Evolutionary conservation across 2,888 invertebrate genomes (phyloP), one percentile per base, ranked within the genome.

Genomic region (Archaeoteleia sp.): DNA sequence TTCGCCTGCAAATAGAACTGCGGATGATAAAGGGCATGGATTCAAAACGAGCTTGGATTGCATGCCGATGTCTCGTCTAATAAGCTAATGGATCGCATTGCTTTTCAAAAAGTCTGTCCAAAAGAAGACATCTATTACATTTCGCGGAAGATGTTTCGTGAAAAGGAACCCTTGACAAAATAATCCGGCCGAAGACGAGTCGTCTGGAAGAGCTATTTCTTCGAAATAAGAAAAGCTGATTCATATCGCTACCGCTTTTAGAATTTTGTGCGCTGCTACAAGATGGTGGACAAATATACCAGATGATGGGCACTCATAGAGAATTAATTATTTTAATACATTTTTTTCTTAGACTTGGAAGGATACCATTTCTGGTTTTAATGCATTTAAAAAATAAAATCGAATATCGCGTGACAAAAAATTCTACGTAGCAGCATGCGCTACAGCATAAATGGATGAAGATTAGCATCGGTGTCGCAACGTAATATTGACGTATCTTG

Each of bases 71-170:
- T 8, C 34, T 35, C 62, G 25, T 55, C 29, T 68, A 68, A 68
- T 68, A 68, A 68, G 68, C 68, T 68, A 68, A 68, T 68, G 68
- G 68, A 63, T 55, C 23, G 37, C 46, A 15, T 17, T 32, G 58
- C 63, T 58, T 63, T 68, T 57, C 30, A 54, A 25, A 60, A 58
- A 51, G 49, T 45, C 27, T 12, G 27, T 25, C 35, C 17, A 27
- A 48, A 45, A 14, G 40, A 53, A 54, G 63, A 60, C 58, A 49
- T 63, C 51, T 48, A 63, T 54, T 48, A 54, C 42, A 45, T 23
- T 23, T 29, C 35, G 34, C 37, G 46, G 34, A 58, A 53, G 46
- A 55, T 25, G 55, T 30, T 32, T 7, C 17, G 39, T 34, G 13
- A 45, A 61, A 65, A 32, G 32, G 27, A 57, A 45, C 27, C 46